These are phyloP conservation scores for Leptodirus hochenwartii DNA, from an alignment of 2,888 invertebrate genomes.

Conservation along the genomic window DNA sequence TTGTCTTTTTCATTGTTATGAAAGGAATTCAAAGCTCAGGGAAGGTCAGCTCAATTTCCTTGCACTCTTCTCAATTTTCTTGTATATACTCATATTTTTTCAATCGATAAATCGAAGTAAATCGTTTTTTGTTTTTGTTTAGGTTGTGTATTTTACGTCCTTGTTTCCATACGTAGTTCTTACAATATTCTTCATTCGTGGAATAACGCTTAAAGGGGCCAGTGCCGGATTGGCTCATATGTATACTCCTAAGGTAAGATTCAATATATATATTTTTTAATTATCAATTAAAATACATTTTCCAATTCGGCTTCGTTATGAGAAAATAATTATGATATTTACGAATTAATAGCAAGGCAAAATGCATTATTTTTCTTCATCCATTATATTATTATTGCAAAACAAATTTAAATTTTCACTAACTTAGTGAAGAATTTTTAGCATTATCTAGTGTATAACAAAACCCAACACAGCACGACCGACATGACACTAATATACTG, in stretches of 20 bases:
- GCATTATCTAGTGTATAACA: too few relatives aligned
- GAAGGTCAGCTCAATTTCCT: constrained; percentile 59
- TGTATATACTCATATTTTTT: constrained; percentile 2
- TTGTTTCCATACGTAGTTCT: constrained; percentile 87
- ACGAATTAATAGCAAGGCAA: too few relatives aligned
- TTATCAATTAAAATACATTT: constrained; percentile 3
- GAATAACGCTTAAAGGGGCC: constrained; percentile 75
- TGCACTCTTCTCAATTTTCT: not conserved
- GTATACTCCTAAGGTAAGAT: constrained; percentile 84
- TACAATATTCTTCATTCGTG: constrained; percentile 85
- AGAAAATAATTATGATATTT: too few relatives aligned
- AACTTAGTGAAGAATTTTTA: too few relatives aligned
- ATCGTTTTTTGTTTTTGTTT: constrained; percentile 10
- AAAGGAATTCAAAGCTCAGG: constrained; percentile 93
- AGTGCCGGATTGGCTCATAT: constrained; percentile 73
- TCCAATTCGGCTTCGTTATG: too few relatives aligned
- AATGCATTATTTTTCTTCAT: too few relatives aligned
- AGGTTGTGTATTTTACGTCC: constrained; percentile 92
- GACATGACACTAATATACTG: too few relatives aligned
- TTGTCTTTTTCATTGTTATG: constrained; percentile 91
- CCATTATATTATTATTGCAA: too few relatives aligned
- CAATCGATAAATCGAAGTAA: not conserved
- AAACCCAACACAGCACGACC: too few relatives aligned
- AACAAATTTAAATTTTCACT: too few relatives aligned
- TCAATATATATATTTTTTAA: too few relatives aligned